Conservation (phyloP, 1,140 invertebrate genomes). For the Anastrepha ludens region DNA sequence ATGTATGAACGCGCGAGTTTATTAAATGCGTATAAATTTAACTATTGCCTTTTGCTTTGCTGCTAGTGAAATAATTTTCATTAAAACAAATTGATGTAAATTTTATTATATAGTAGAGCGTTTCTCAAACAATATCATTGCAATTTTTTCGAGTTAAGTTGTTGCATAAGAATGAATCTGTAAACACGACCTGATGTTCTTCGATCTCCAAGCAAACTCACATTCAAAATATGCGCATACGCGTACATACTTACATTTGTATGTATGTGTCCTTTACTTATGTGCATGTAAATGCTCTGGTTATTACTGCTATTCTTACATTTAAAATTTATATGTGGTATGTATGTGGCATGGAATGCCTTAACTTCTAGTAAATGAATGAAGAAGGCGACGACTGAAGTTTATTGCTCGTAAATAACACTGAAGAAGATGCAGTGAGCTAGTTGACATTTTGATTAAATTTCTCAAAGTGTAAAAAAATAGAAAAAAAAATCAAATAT, state of each 20-base stretch:
- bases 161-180: background rate
- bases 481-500: background rate
- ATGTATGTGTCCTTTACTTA: background rate
- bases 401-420: slow-evolving; percentile 73
- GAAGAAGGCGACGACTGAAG: slow-evolving; percentile 71
- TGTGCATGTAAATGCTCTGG: background rate
- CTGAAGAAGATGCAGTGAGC: slow-evolving; percentile 59
- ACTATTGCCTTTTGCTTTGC: too few relatives aligned
- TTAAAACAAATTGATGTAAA: too few relatives aligned
- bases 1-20: too few relatives aligned
- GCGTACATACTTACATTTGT: background rate
- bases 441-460: slow-evolving; percentile 73
- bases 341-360: background rate
- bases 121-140: too few relatives aligned
- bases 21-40: too few relatives aligned
- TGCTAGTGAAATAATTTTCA: too few relatives aligned
- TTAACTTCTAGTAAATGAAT: slow-evolving; percentile 65
- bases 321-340: too few relatives aligned
- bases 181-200: background rate
- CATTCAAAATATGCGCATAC: background rate
- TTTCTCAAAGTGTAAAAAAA: background rate
- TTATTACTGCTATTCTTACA: too few relatives aligned
- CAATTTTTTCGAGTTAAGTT: too few relatives aligned
- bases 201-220: background rate
- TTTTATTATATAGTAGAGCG: too few relatives aligned